These are phyloP conservation scores for Halesus radiatus DNA, from an alignment of 1,140 invertebrate species.

Conservation along the genomic window DNA sequence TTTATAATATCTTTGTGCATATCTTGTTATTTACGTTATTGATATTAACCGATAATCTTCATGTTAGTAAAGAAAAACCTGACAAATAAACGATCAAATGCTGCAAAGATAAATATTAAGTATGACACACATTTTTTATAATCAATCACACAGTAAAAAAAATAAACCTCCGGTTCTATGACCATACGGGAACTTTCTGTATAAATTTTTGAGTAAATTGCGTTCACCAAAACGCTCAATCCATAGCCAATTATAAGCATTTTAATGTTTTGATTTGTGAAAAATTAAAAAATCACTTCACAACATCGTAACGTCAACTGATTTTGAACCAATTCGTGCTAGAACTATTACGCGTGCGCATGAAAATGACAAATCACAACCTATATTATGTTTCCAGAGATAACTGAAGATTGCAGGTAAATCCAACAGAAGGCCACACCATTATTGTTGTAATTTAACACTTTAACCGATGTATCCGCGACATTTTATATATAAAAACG, in stretches of 20 bases:
- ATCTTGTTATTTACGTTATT: too few relatives aligned
- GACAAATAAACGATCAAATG: too few relatives aligned
- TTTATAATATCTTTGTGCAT: too few relatives aligned
- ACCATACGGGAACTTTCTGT: neutral
- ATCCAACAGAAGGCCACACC: neutral
- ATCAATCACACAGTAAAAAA: neutral
- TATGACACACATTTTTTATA: constrained; percentile 1
- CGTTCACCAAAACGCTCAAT: neutral
- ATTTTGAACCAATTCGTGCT: neutral
- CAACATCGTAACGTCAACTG: neutral
- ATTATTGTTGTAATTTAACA: constrained; percentile 27
- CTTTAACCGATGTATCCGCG: constrained; percentile 20
- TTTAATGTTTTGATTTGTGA: neutral
- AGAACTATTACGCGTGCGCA: constrained; percentile 8
- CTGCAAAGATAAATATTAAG: too few relatives aligned
- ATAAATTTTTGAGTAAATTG: constrained; percentile 8
- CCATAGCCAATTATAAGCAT: neutral
- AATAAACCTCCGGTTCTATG: constrained; percentile 6
- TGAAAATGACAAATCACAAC: constrained; percentile 25
- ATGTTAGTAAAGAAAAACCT: too few relatives aligned
- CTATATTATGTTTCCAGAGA: neutral
- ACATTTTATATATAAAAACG: constrained; percentile 2
- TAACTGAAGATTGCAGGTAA: neutral
- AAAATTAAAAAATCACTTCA: constrained; percentile 17
- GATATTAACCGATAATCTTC: too few relatives aligned